Percentiles rank a stretch among this genome's conserved stretches.
These are phyloP conservation scores for Diachrysia chrysitis DNA, from an alignment of 2,888 invertebrate genomes.

Conservation along the genomic window DNA sequence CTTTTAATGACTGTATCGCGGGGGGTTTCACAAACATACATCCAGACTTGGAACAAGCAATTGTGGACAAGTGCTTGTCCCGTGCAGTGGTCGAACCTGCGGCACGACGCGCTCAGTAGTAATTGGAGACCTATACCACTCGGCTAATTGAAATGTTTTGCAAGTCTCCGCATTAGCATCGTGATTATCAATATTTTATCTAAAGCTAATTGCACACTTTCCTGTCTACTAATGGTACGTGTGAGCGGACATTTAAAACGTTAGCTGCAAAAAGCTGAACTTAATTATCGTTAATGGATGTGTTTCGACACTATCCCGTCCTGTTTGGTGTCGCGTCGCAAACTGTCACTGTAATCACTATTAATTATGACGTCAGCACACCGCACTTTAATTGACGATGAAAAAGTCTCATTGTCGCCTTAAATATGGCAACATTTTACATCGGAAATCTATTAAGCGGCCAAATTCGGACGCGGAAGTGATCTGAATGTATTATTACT, in stretches of 20 bases:
- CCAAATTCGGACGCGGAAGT: slow-evolving; percentile 38
- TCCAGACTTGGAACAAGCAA: too few species aligned
- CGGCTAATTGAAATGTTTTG: too few species aligned
- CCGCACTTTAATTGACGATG: slow-evolving; percentile 34
- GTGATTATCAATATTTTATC: slow-evolving; percentile 12
- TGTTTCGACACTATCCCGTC: slow-evolving; percentile 63
- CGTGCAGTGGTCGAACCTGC: too few species aligned
- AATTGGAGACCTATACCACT: too few species aligned
- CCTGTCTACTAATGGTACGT: slow-evolving; percentile 45
- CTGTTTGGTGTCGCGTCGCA: slow-evolving; percentile 56
- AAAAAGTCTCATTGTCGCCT: slow-evolving; percentile 33
- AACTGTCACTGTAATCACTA: slow-evolving; percentile 60
- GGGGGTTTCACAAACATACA: too few species aligned
- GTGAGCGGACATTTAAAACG: slow-evolving; percentile 53
- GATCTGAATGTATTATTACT: slow-evolving; percentile 16
- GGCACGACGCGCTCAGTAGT: too few species aligned
- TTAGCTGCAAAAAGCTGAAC: slow-evolving; percentile 55
- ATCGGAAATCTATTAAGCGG: slow-evolving; percentile 42
- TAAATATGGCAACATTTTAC: slow-evolving; percentile 22
- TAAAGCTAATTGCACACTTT: slow-evolving; percentile 29
- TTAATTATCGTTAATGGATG: slow-evolving; percentile 65
- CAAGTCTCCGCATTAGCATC: neutral
- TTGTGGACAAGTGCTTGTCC: too few species aligned
- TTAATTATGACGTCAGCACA: slow-evolving; percentile 55
- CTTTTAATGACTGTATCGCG: too few species aligned